These are phyloP conservation scores for Hepsetus odoe DNA, from an alignment of 2,113 vertebrate species.

Conservation along the genomic window DNA sequence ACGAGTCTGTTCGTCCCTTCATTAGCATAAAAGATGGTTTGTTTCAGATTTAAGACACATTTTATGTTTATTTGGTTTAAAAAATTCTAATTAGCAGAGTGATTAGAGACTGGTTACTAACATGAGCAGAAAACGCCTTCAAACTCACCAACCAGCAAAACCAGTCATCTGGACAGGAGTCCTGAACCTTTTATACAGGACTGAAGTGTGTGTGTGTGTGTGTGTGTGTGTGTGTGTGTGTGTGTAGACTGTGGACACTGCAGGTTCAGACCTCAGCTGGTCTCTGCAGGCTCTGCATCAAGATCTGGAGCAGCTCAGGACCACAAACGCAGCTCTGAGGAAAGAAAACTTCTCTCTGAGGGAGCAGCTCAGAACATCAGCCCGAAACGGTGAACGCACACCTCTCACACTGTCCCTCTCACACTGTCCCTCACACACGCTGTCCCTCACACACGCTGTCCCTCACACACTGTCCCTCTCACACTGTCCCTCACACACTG, in stretches of 20 bases:
- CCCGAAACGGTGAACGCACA: background rate
- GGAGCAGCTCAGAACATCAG: constrained; percentile 54
- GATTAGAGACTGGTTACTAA: no score
- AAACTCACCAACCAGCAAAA: background rate
- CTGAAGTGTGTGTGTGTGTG: background rate
- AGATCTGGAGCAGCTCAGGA: constrained; percentile 78
- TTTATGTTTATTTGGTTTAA: background rate
- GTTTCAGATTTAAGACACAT: background rate
- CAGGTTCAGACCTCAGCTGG: constrained; percentile 66
- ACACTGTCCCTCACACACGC: no score
- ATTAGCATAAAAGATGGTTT: no score
- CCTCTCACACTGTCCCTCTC: background rate
- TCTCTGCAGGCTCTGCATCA: constrained; percentile 75
- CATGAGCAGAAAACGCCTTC: no score
- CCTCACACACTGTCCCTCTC: no score
- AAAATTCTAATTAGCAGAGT: no score
- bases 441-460: no score
- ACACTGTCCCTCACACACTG: no score
- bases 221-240: constrained; percentile 26
- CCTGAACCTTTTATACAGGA: no score
- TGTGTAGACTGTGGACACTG: constrained; percentile 56
- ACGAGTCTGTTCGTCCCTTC: no score
- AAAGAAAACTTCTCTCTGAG: constrained; percentile 81
- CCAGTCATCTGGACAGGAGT: no score
- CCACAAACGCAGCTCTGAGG: constrained; percentile 74